Evolutionary conservation across 2,797 vertebrate genomes (phyloP).

Genomic region (Sarcophilus harrisii): DNA sequence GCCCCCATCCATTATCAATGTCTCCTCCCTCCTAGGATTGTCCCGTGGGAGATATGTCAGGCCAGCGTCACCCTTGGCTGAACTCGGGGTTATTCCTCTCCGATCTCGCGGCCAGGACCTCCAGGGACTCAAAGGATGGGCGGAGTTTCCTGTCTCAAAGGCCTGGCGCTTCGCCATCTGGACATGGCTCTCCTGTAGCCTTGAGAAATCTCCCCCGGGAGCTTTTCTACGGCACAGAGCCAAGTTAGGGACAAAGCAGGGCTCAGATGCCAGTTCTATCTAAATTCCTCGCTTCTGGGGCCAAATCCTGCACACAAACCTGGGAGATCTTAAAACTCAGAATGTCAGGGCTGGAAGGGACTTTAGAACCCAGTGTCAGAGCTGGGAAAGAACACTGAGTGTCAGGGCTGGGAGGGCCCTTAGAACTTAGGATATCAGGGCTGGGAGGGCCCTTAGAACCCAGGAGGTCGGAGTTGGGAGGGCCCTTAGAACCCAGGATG

Average conservation of each 20-base stretch:
- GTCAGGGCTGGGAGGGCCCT: not conserved
- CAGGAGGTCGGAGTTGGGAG: not conserved
- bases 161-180: not conserved
- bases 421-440: not conserved
- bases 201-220: not conserved
- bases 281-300: not conserved
- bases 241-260: not conserved
- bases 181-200: not conserved
- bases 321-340: not conserved
- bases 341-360: not conserved
- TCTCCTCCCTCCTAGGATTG: not conserved
- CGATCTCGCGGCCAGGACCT: not conserved
- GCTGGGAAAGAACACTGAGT: not conserved
- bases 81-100: not conserved
- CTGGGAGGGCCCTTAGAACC: not conserved
- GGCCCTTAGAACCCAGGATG: not conserved
- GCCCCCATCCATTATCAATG: not conserved
- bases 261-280: not conserved
- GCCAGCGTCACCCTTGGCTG: not conserved
- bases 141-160: not conserved
- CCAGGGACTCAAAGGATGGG: not conserved
- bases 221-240: not conserved
- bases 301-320: not conserved
- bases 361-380: not conserved
- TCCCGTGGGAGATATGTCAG: not conserved